Evolutionary conservation across 2,797 vertebrate species (phyloP).

Genomic region (Alectoris magna): DNA sequence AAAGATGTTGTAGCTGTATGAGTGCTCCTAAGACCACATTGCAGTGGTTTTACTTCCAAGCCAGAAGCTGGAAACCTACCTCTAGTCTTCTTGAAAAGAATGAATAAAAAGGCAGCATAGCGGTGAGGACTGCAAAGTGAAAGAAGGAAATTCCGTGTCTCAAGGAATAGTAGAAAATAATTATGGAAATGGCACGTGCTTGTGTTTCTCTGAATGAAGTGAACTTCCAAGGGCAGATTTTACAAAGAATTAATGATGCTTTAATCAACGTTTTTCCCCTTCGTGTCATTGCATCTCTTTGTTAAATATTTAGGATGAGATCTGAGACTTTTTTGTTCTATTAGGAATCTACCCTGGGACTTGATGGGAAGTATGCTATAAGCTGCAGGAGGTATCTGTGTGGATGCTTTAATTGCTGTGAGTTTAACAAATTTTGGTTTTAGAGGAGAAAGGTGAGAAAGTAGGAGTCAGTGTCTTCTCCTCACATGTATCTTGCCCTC

Average conservation of each 20-base stretch:
- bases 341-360: neutral
- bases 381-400: neutral
- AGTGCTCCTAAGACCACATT: accelerated
- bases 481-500: neutral
- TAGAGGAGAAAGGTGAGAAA: neutral
- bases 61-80: neutral
- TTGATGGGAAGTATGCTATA: neutral
- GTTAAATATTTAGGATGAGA: neutral
- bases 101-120: neutral
- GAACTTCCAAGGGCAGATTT: neutral
- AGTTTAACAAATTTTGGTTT: neutral
- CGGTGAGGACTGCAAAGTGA: neutral
- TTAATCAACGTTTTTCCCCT: accelerated
- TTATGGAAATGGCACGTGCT: neutral
- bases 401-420: accelerated
- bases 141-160: neutral
- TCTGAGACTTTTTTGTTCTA: neutral
- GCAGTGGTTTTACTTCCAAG: accelerated
- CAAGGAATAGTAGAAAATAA: neutral
- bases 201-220: neutral
- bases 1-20: accelerated
- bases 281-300: neutral
- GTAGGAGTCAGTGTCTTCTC: neutral
- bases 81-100: neutral
- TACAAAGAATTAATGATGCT: neutral